Evolutionary conservation across 1,140 invertebrate species (phyloP).

Genomic region (Microplitis demolitor): DNA sequence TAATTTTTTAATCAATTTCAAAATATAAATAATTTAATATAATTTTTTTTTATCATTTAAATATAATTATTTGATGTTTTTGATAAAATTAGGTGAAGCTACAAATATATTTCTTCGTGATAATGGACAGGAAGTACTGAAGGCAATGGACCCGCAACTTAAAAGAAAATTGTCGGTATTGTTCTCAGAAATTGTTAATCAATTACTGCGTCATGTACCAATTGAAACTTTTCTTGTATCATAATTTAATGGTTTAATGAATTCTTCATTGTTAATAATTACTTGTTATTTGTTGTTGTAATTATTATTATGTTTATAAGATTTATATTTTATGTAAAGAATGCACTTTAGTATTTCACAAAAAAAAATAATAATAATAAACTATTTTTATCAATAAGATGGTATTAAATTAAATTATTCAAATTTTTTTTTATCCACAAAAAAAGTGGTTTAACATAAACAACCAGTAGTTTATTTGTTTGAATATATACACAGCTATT

Average conservation of each 20-base stretch:
- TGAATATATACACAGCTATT: too few relatives aligned
- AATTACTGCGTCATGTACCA: slow-evolving; percentile 69
- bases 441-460: too few relatives aligned
- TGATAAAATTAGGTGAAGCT: slow-evolving; percentile 68
- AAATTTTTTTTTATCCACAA: too few relatives aligned
- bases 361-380: too few relatives aligned
- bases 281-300: too few relatives aligned
- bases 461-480: too few relatives aligned
- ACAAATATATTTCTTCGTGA: slow-evolving; percentile 75
- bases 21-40: slow-evolving; percentile 2
- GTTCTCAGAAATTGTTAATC: slow-evolving; percentile 71
- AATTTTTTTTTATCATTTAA: slow-evolving; percentile 28
- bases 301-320: too few relatives aligned
- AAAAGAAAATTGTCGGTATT: slow-evolving; percentile 68
- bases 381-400: too few relatives aligned
- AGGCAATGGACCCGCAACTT: slow-evolving; percentile 72
- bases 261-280: background rate
- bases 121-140: slow-evolving; percentile 72
- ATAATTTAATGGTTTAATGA: slow-evolving; percentile 40
- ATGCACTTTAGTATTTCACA: too few relatives aligned
- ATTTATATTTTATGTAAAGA: too few relatives aligned
- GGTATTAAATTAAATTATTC: too few relatives aligned
- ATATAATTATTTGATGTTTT: background rate
- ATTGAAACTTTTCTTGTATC: slow-evolving; percentile 67
- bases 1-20: slow-evolving; percentile 5